Evolutionary conservation across 1,140 invertebrate species (phyloP).

Genomic region (Drosophila cardini): DNA sequence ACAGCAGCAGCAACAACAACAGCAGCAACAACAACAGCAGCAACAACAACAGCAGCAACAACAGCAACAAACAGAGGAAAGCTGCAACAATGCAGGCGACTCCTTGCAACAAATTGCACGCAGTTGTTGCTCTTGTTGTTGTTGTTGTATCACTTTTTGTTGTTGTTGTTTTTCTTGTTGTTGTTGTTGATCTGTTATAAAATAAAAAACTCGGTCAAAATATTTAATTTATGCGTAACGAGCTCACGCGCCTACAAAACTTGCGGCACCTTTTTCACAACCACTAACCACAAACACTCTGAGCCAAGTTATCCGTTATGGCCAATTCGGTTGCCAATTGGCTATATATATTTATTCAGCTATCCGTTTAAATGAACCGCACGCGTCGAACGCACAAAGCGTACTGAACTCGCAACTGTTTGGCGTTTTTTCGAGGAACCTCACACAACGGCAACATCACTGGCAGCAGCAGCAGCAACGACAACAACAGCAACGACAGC

Average conservation of each 20-base stretch:
- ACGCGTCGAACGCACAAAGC: conserved; percentile 83
- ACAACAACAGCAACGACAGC: conserved; percentile 12
- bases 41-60: conserved; percentile 19
- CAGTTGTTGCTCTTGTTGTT: conserved; percentile 42
- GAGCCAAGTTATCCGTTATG: conserved; percentile 49
- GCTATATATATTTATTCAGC: conserved; percentile 30
- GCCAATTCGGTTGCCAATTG: conserved; percentile 19
- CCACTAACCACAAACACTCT: conserved; percentile 15
- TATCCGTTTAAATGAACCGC: conserved; percentile 65
- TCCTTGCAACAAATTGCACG: conserved; percentile 55
- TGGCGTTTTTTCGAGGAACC: conserved; percentile 66
- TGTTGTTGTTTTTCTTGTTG: conserved; percentile 32
- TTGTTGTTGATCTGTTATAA: conserved; percentile 59
- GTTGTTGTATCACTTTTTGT: conserved; percentile 29
- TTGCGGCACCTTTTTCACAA: conserved; percentile 61
- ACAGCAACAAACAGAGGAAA: conserved; percentile 47
- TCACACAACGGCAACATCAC: conserved; percentile 34
- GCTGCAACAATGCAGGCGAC: conserved; percentile 42
- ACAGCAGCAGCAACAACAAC: conserved; percentile 30
- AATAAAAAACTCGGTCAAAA: conserved; percentile 69
- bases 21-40: no score
- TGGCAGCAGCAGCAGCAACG: conserved; percentile 12
- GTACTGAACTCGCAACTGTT: conserved; percentile 76
- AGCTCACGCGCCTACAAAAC: conserved; percentile 79
- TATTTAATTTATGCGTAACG: conserved; percentile 80